phyloP scores from a whole-genome alignment of 2,797 vertebrate genomes.

The Aldrovandia affinis region DNA sequence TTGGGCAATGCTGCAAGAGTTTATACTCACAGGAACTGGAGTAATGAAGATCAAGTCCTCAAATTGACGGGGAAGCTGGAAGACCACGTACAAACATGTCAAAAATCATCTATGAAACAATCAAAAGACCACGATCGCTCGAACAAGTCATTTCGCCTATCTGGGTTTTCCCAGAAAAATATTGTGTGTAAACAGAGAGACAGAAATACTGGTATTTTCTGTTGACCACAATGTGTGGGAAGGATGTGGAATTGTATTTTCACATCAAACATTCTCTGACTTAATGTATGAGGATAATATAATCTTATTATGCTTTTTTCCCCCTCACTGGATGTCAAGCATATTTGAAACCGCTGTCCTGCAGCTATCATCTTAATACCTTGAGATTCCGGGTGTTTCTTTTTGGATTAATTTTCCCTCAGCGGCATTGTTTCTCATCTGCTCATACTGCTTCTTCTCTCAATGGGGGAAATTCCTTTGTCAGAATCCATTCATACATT shows the following conservation, averaged over 20 bases:
- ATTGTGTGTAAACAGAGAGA: no score
- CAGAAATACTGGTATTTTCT: no score
- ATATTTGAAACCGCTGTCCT: neutral
- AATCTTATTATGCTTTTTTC: neutral
- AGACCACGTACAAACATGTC: neutral
- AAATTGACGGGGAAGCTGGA: neutral
- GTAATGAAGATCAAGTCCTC: neutral
- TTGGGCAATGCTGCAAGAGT: neutral
- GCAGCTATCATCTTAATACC: neutral
- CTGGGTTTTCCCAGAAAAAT: neutral
- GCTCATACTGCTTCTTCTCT: neutral
- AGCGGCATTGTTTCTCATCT: neutral
- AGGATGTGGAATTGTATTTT: no score
- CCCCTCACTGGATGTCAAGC: neutral
- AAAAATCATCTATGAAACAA: neutral
- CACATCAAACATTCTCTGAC: neutral
- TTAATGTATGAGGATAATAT: neutral
- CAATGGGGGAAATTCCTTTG: neutral
- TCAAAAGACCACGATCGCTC: neutral
- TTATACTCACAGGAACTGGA: neutral
- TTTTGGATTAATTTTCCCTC: neutral
- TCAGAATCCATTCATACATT: slow-evolving; percentile 4
- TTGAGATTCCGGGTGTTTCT: neutral
- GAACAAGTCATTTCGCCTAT: neutral
- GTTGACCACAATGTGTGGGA: no score